Base-by-base conservation (phyloP, 2,888 invertebrate genomes). In the Thymelicus acteon region DNA sequence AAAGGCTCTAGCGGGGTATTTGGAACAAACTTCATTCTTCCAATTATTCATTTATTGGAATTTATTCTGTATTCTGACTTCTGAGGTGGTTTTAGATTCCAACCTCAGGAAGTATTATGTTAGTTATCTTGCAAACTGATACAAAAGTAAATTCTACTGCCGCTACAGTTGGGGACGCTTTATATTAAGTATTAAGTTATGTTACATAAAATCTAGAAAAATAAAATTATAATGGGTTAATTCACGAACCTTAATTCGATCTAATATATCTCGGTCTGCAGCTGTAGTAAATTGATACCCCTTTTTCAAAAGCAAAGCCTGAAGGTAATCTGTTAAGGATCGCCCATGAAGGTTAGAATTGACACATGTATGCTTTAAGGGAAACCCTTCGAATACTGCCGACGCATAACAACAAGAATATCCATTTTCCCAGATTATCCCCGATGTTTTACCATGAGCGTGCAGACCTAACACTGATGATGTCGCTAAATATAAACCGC, bases 221-320 rank as follows among this genome's bases (percentile, higher is more conserved):
- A 44, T 60, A 1, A 12, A 44, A 44, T 60, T n/a, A 13, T 15
- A 3, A n/a, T 7, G 4, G 39, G 8, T 7, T 40, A 44, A 15
- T 47, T 49, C 31, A 69, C 69, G n/a, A 24, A 98, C 98, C 95
- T 98, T 98, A 87, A 98, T 98, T 89, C 97, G 96, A 82, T 98
- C 96, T 72, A 98, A 96, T 81, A 98, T 96, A 95, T 98, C 98
- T 81, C 96, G 95, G 89, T 98, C 98, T 84, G 96, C 96, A 60
- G 97, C 97, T 87, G 98, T 98, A 79, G 97, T 97, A 95, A 98
- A 97, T 73, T 96, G 96, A 93, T 97, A 98, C 78, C 98, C 98
- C 82, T 97, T 95, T 84, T 97, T 96, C 72, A 95, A 95, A 79
- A 98, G 94, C 93, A 98, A 96, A 90, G 96, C 96, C 96, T 97